phyloP scores from a whole-genome alignment of 2,113 vertebrate genomes.

The Dromaius novaehollandiae region DNA sequence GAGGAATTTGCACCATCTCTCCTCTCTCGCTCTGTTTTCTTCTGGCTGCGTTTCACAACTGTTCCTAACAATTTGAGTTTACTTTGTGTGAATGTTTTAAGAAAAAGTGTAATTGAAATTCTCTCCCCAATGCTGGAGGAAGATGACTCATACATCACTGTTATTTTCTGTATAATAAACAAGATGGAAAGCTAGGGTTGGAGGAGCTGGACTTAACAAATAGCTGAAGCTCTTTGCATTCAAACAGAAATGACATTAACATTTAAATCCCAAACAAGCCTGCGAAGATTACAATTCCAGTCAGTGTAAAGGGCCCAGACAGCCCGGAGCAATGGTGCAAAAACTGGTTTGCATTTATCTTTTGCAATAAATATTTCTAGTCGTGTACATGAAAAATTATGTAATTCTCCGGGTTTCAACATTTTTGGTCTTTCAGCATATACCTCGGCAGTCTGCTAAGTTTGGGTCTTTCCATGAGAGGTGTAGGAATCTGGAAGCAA shows the following conservation, averaged over 20 bases:
- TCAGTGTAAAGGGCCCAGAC: not conserved
- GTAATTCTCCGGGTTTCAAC: not conserved
- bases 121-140: not conserved
- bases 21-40: not conserved
- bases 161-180: slow-evolving; percentile 26
- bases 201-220: slow-evolving; percentile 37
- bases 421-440: not conserved
- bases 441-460: not conserved
- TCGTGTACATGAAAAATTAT: slow-evolving; percentile 4
- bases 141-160: not conserved
- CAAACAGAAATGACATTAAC: slow-evolving; percentile 47
- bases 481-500: not conserved
- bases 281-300: not conserved
- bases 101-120: slow-evolving; percentile 58
- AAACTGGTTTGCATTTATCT: slow-evolving; percentile 15
- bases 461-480: not conserved
- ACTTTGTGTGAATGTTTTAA: slow-evolving; percentile 23
- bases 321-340: not conserved
- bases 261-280: slow-evolving; percentile 40
- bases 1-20: not conserved
- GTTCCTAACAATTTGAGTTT: slow-evolving; percentile 2
- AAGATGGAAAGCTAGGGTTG: not conserved
- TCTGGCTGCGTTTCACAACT: not conserved
- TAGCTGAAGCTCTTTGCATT: slow-evolving; percentile 35
- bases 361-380: slow-evolving; percentile 39